Conservation (phyloP, 2,888 invertebrate species). For the Antheraea yamamai region DNA sequence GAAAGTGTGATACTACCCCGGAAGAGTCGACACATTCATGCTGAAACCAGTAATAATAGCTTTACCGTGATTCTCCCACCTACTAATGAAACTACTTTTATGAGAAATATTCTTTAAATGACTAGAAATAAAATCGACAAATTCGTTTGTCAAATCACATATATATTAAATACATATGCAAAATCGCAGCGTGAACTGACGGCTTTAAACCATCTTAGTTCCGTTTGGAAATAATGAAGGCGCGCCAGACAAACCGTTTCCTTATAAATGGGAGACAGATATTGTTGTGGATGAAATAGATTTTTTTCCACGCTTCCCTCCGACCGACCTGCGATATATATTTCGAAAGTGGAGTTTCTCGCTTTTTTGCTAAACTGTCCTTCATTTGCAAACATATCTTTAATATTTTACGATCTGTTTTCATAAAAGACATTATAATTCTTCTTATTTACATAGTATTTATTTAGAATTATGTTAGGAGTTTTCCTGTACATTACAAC, state of each 20-base stretch:
- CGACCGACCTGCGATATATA: not conserved
- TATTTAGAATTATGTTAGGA: not conserved
- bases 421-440: not conserved
- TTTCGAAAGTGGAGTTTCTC: not conserved
- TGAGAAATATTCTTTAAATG: too few relatives aligned
- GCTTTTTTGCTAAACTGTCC: not conserved
- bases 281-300: constrained; percentile 52
- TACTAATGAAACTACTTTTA: too few relatives aligned
- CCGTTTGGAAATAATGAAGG: constrained; percentile 65
- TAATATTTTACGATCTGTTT: not conserved
- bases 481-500: not conserved
- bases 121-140: too few relatives aligned
- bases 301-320: constrained; percentile 34
- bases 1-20: too few relatives aligned
- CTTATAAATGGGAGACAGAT: constrained; percentile 56
- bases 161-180: not conserved
- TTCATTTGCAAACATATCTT: not conserved
- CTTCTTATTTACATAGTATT: not conserved
- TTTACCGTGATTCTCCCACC: too few relatives aligned
- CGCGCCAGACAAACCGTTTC: constrained; percentile 54
- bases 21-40: too few relatives aligned
- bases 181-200: constrained; percentile 33
- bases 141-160: too few relatives aligned
- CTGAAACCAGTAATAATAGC: too few relatives aligned
- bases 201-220: constrained; percentile 49